phyloP scores from a whole-genome alignment of 2,888 invertebrate genomes.

The Chrysina gloriosa region DNA sequence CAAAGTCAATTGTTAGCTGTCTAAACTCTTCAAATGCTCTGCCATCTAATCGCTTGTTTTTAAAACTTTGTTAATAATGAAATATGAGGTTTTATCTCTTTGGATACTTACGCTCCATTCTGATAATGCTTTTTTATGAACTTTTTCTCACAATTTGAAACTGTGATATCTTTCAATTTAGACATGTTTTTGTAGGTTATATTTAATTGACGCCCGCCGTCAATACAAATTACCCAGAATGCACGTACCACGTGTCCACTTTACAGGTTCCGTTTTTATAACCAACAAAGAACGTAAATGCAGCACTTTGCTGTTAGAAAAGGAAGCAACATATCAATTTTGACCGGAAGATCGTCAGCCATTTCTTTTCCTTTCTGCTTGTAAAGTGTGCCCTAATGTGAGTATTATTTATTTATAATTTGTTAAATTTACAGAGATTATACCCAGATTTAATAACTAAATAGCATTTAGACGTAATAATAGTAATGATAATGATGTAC shows the following conservation, averaged over 20 bases:
- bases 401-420: slow-evolving; percentile 37
- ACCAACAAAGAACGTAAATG: background rate
- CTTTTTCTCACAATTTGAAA: slow-evolving; percentile 78
- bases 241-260: background rate
- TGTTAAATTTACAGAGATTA: slow-evolving; percentile 2
- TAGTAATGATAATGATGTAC: background rate
- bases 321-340: background rate
- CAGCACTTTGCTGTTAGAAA: background rate
- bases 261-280: slow-evolving; percentile 14
- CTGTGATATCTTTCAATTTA: slow-evolving; percentile 74
- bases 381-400: slow-evolving; percentile 42
- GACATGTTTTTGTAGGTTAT: slow-evolving; percentile 53
- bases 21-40: slow-evolving; percentile 80
- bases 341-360: slow-evolving; percentile 44
- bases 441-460: background rate
- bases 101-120: slow-evolving; percentile 74
- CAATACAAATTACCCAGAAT: background rate
- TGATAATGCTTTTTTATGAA: slow-evolving; percentile 74
- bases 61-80: slow-evolving; percentile 7
- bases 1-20: slow-evolving; percentile 78
- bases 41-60: slow-evolving; percentile 80
- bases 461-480: background rate
- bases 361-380: slow-evolving; percentile 49
- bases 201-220: background rate
- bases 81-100: background rate